phyloP scores from a whole-genome alignment of 1,140 invertebrate genomes.

The Camponotus floridanus region DNA sequence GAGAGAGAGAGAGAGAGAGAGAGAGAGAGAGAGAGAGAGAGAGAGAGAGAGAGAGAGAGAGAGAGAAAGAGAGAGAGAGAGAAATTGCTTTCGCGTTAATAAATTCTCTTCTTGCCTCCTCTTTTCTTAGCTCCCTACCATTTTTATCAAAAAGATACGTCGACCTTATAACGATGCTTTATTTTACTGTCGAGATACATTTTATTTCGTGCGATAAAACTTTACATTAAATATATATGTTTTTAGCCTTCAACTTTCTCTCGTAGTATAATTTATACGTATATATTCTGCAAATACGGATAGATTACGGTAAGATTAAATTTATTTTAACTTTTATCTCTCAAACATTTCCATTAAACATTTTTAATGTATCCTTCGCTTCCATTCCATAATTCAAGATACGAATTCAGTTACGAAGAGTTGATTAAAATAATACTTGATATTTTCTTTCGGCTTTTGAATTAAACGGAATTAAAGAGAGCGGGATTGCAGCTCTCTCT shows the following conservation, averaged over 20 bases:
- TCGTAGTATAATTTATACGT: not conserved
- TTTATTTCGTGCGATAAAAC: slow-evolving; percentile 16
- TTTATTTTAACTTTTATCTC: not conserved
- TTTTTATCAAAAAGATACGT: slow-evolving; percentile 57
- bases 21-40: not conserved
- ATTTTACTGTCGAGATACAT: slow-evolving; percentile 37
- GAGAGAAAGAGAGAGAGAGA: slow-evolving; percentile 10
- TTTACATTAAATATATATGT: slow-evolving; percentile 27
- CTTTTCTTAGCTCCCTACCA: slow-evolving; percentile 27
- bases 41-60: slow-evolving; percentile 19
- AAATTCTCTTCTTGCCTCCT: slow-evolving; percentile 63
- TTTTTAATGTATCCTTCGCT: too few relatives aligned
- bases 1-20: slow-evolving; percentile 40
- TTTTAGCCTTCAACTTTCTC: not conserved
- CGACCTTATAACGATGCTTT: slow-evolving; percentile 38
- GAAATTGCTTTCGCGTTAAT: slow-evolving; percentile 67
- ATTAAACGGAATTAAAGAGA: not conserved
- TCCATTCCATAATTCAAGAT: slow-evolving; percentile 13
- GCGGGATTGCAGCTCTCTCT: not conserved
- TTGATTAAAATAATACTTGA: slow-evolving; percentile 6
- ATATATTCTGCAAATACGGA: not conserved
- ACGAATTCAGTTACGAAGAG: slow-evolving; percentile 15
- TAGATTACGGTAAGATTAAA: slow-evolving; percentile 4
- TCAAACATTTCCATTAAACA: not conserved
- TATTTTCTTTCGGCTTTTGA: not conserved